phyloP scores from a whole-genome alignment of 2,888 invertebrate genomes.

The Sericinus montela region DNA sequence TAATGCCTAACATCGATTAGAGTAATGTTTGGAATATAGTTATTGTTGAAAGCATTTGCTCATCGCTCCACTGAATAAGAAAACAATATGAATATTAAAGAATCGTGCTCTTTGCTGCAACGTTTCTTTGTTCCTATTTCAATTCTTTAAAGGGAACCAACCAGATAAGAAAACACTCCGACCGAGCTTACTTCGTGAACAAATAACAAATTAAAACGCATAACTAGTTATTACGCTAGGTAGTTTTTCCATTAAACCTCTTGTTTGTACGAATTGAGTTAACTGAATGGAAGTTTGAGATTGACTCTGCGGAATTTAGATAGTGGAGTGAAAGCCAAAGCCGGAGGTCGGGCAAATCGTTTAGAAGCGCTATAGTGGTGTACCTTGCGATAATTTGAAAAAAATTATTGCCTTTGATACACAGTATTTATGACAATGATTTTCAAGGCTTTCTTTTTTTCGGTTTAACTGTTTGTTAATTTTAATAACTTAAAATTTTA shows the following conservation, averaged over 20 bases:
- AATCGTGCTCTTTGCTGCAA: neutral
- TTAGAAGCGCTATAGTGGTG: slow-evolving; percentile 7
- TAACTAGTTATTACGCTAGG: neutral
- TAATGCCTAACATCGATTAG: too few species aligned
- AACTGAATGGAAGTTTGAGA: slow-evolving; percentile 8
- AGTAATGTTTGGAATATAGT: neutral
- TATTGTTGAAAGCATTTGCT: neutral
- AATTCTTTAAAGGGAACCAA: neutral
- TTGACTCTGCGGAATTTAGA: slow-evolving; percentile 10
- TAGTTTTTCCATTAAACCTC: neutral
- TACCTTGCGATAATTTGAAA: neutral
- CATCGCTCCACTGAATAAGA: neutral
- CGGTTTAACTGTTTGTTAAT: too few species aligned
- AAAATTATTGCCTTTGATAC: too few species aligned
- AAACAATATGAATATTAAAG: slow-evolving; percentile 3
- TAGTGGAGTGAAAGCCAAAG: slow-evolving; percentile 10
- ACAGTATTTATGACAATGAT: too few species aligned
- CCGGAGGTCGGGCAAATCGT: slow-evolving; percentile 5
- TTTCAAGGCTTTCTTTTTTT: too few species aligned
- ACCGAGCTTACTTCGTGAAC: neutral
- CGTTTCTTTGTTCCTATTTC: slow-evolving; percentile 4
- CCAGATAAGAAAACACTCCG: neutral
- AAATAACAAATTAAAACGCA: neutral
- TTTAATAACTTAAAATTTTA: too few species aligned
- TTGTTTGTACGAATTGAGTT: slow-evolving; percentile 63